A percentile compares a stretch with the other conserved stretches of the same genome.
Conservation (phyloP, 2,113 vertebrate species). For the Triplophysa rosa region DNA sequence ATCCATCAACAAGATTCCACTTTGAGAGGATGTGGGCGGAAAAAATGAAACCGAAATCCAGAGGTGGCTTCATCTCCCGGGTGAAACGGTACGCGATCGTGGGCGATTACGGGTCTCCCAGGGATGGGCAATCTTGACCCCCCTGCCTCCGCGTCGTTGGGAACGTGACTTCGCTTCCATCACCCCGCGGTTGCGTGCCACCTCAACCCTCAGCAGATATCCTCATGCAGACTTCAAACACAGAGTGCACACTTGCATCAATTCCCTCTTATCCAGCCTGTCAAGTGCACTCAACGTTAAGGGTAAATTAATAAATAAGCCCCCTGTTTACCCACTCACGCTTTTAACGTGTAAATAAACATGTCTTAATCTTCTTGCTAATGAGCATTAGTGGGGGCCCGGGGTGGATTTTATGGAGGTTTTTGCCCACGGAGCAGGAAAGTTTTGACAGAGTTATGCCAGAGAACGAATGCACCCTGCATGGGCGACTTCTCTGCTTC, state of each 20-base stretch:
- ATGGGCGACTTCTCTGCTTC: not conserved
- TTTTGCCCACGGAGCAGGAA: conserved; percentile 25
- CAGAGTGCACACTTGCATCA: conserved; percentile 38
- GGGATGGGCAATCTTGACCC: conserved; percentile 21
- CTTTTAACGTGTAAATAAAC: conserved; percentile 66
- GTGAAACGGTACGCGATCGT: conserved; percentile 1
- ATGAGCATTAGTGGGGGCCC: conserved; percentile 65
- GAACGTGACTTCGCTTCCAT: not conserved
- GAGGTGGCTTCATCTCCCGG: conserved; percentile 54
- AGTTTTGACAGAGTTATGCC: conserved; percentile 9
- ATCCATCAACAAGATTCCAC: conserved; percentile 49
- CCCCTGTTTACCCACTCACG: conserved; percentile 54
- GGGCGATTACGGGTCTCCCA: conserved; percentile 26
- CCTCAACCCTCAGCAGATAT: conserved; percentile 51
- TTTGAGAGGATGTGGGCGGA: conserved; percentile 41
- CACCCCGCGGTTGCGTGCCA: conserved; percentile 3
- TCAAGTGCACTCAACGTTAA: conserved; percentile 49
- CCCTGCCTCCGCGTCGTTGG: conserved; percentile 12
- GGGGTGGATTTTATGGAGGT: conserved; percentile 56
- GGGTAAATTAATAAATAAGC: conserved; percentile 62
- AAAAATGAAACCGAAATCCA: conserved; percentile 53
- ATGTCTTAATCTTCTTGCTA: conserved; percentile 66
- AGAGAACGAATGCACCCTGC: not conserved
- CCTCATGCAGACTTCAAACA: conserved; percentile 56
- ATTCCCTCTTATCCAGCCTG: conserved; percentile 46